These are phyloP conservation scores for Acanthacorydalis orientalis DNA, from an alignment of 2,888 invertebrate species.

Conservation along the genomic window DNA sequence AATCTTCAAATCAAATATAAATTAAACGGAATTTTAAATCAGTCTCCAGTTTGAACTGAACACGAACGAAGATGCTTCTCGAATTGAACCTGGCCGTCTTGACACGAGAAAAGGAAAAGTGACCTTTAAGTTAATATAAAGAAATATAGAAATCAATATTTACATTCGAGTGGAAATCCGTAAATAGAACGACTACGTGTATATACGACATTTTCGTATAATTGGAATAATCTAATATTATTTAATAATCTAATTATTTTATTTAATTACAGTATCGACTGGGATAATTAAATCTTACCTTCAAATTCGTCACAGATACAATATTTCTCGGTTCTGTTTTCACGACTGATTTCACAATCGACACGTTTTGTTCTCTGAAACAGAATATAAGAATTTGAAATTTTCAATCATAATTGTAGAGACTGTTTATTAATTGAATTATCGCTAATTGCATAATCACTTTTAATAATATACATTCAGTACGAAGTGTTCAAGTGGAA, in stretches of 20 bases:
- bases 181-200: no score
- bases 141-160: background rate
- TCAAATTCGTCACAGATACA: slow-evolving; percentile 39
- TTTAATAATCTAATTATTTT: background rate
- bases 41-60: no score
- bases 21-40: no score
- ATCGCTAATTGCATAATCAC: background rate
- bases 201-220: background rate
- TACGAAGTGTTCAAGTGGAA: no score
- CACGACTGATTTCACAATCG: slow-evolving; percentile 24
- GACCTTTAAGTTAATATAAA: background rate
- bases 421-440: background rate
- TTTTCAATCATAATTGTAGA: background rate
- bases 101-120: no score
- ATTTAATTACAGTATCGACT: no score
- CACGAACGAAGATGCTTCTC: no score
- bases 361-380: slow-evolving; percentile 22
- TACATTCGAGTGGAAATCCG: background rate
- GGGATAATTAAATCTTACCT: slow-evolving; percentile 24
- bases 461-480: no score
- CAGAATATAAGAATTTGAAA: slow-evolving; percentile 3
- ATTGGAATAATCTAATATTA: background rate
- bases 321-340: slow-evolving; percentile 30
- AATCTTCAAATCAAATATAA: no score
- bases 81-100: no score